phyloP scores from a whole-genome alignment of 1,140 invertebrate species.

The Acromyrmex heyeri region DNA sequence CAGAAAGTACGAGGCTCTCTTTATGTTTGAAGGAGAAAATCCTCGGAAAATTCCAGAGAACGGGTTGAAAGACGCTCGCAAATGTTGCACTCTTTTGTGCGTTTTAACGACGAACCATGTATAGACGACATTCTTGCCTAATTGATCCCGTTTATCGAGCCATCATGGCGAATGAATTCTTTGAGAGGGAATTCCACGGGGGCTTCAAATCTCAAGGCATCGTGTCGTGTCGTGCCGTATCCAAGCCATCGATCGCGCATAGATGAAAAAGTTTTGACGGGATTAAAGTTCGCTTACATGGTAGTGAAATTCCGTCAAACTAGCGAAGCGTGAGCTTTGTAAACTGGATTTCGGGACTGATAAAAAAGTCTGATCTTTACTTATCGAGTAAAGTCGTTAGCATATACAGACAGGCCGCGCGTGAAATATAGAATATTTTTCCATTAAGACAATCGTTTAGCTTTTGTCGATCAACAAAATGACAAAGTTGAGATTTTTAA shows the following conservation, averaged over 20 bases:
- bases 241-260: slow-evolving; percentile 27
- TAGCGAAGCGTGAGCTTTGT: slow-evolving; percentile 29
- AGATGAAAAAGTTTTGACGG: slow-evolving; percentile 48
- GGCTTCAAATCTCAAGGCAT: slow-evolving; percentile 13
- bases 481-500: not conserved
- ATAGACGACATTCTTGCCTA: slow-evolving; percentile 27
- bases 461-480: not conserved
- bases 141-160: slow-evolving; percentile 62
- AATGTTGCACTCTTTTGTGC: slow-evolving; percentile 21
- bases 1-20: not conserved
- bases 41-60: slow-evolving; percentile 13
- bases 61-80: slow-evolving; percentile 28
- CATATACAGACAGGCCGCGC: not conserved
- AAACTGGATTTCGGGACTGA: slow-evolving; percentile 31
- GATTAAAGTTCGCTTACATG: slow-evolving; percentile 53
- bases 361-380: slow-evolving; percentile 44
- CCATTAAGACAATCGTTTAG: not conserved
- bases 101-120: not conserved
- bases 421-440: not conserved
- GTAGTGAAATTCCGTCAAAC: slow-evolving; percentile 40
- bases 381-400: not conserved
- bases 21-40: slow-evolving; percentile 25
- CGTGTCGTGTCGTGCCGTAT: not conserved
- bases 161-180: slow-evolving; percentile 37
- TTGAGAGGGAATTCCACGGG: slow-evolving; percentile 23